phyloP scores from a whole-genome alignment of 1,140 invertebrate species.

The Drosophila tani region DNA sequence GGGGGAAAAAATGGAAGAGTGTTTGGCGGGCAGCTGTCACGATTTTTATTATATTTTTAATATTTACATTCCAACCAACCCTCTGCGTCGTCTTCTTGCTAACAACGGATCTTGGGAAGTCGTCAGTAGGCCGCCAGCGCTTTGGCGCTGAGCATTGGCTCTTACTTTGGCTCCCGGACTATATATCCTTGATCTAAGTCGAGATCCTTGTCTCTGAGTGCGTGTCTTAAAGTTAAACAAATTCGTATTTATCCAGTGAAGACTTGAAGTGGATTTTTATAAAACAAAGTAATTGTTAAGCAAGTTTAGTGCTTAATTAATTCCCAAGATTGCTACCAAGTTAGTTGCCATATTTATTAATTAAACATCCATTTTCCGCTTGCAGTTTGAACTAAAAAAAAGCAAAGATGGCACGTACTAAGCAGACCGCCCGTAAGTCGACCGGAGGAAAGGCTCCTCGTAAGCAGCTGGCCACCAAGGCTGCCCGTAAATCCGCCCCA shows the following conservation, averaged over 20 bases:
- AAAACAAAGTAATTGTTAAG: no score
- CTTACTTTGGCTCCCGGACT: conserved; percentile 11
- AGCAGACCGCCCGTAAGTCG: conserved; percentile 94
- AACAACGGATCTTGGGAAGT: conserved; percentile 1
- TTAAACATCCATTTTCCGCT: neutral
- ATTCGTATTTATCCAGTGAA: no score
- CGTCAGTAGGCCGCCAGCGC: conserved; percentile 64
- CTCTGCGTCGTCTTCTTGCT: conserved; percentile 43
- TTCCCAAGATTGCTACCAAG: neutral
- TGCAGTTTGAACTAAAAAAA: conserved; percentile 7
- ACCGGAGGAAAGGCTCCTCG: conserved; percentile 95
- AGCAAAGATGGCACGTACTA: conserved; percentile 90
- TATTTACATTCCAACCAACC: conserved; percentile 59
- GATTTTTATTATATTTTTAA: conserved; percentile 42
- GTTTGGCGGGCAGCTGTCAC: conserved; percentile 41
- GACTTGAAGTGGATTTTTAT: no score
- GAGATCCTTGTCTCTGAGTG: neutral
- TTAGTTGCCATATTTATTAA: no score
- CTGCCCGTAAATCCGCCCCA: conserved; percentile 90
- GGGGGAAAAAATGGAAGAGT: conserved; percentile 32
- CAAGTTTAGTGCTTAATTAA: no score
- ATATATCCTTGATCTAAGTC: no score
- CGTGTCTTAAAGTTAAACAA: no score
- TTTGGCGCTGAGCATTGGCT: conserved; percentile 59
- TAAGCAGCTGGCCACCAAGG: conserved; percentile 94